Evolutionary conservation across 1,140 invertebrate genomes (phyloP), one percentile per base, ranked within the genome.

Genomic region (Oreohelix idahoensis): DNA sequence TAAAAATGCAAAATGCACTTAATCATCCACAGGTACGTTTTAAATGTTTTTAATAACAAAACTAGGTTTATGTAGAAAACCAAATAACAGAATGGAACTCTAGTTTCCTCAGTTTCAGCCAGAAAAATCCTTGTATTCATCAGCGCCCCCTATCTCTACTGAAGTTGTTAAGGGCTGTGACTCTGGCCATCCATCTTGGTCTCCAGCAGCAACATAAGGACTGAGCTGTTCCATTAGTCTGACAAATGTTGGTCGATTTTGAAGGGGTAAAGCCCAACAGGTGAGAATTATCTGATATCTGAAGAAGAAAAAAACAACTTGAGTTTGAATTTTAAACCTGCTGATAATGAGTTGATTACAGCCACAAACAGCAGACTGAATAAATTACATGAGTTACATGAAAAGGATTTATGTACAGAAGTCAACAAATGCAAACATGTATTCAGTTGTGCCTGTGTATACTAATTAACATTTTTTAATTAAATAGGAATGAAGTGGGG

Each of bases 231-330:
- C 66, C 0, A 83, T 63, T 35, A 91, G 78, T 53, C 88, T 84
- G 15, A 96, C 93, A 93, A 99, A 99, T 81, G 95, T 95, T 26
- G 97, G 97, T 70, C 98, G 93, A 38, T 93, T 93, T 17, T 93
- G 92, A 0, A 96, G 94, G 86, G 96, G 95, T 87, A 96, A 95
- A 86, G 95, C 95, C 97, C 97, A 99, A 88, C 97, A 98, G 45
- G 94, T 93, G 83, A 95, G 94, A 97, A 99, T 99, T 45, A 99
- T 92, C 81, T 95, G 93, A 90, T 97, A 98, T 53, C 91, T 92
- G 74, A 38, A 80, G 73, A 49, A 82, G 10, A 42, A 78, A n/a
- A 8, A 78, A 51, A 17, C 32, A 8, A 45, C 42, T 8, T 45
- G 58, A 23, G 32, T 53, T n/a, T n/a, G 0, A 36, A 73, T 17